These are phyloP conservation scores for Augochlora pura DNA, from an alignment of 1,140 invertebrate genomes.

Conservation along the genomic window DNA sequence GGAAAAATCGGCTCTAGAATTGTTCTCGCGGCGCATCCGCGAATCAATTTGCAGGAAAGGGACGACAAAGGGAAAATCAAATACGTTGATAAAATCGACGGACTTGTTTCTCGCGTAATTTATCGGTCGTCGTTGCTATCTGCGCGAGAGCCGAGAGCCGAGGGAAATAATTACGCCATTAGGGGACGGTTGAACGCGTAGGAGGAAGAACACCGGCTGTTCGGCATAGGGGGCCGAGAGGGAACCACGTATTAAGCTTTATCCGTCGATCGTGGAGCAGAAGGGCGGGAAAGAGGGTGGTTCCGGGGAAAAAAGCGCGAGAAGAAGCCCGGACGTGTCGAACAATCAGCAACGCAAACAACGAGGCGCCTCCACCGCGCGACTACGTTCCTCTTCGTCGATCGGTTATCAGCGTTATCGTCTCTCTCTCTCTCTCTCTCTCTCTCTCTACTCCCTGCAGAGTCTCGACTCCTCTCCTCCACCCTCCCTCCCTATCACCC, in stretches of 20 bases:
- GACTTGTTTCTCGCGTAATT: background rate
- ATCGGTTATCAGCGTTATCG: constrained; percentile 63
- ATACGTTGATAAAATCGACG: background rate
- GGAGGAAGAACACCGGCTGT: background rate
- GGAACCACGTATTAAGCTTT: background rate
- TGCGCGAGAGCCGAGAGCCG: background rate
- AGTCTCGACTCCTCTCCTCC: too few species aligned
- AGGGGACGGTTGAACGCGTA: background rate
- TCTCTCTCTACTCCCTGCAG: background rate
- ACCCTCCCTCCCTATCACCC: too few species aligned
- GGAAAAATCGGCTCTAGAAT: too few species aligned
- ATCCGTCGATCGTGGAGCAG: constrained; percentile 15
- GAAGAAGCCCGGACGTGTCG: constrained; percentile 16
- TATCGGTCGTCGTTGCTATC: background rate
- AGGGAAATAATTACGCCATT: constrained; percentile 48
- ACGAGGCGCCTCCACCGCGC: constrained; percentile 33
- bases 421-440: constrained; percentile 9
- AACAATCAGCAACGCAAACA: constrained; percentile 71
- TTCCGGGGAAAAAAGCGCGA: constrained; percentile 3
- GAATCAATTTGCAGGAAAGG: too few species aligned
- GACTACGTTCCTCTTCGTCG: constrained; percentile 32
- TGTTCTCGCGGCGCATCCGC: too few species aligned
- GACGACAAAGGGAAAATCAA: background rate
- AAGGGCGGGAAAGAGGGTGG: too few species aligned
- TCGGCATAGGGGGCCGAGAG: background rate